Evolutionary conservation across 2,797 vertebrate species (phyloP), one percentile per base, ranked within the genome.

Genomic region (Dromococcyx pavoninus): DNA sequence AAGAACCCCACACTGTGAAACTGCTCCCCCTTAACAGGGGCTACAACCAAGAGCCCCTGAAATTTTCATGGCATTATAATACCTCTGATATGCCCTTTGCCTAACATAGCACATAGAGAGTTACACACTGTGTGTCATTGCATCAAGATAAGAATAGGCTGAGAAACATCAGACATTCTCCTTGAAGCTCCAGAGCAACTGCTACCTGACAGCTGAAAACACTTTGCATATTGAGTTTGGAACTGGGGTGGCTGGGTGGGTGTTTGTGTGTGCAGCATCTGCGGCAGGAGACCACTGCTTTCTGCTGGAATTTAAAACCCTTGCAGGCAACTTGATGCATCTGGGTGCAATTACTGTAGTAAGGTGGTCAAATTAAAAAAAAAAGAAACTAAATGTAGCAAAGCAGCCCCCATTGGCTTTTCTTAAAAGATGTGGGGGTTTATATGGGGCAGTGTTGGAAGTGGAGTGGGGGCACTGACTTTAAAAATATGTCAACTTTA

Each of bases 311-410:
- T 96, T 88, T 74, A 92, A 94, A 94, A 71, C 92, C 94, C 95
- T 95, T 5, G 46, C 94, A 95, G 91, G 95, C 95, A 92, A 43
- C 82, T 82, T 69, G 92, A 44, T 96, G 96, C 94, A 98, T 98
- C 98, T 98, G 99, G 98, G 97, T 92, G 93, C 96, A 98, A 98
- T 98, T 98, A 98, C 97, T 95, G 87, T 76, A 95, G 91, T 94
- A 94, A 94, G 94, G 92, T 97, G 97, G 96, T 97, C 91, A 88
- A 84, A 92, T 94, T 81, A 67, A 75, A 51, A 0, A 18, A 62
- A 39, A 3, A 81, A 91, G 56, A 83, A 79, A 56, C 60, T 90
- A 30, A 80, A 32, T 1, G 1, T 15, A 24, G 80, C 32, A 24
- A 91, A 96, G 25, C 89, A 94, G 48, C 54, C 77, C 83, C 91